Evolutionary conservation across 2,113 vertebrate genomes (phyloP), one percentile per base, ranked within the genome.

Genomic region (Bungarus multicinctus): DNA sequence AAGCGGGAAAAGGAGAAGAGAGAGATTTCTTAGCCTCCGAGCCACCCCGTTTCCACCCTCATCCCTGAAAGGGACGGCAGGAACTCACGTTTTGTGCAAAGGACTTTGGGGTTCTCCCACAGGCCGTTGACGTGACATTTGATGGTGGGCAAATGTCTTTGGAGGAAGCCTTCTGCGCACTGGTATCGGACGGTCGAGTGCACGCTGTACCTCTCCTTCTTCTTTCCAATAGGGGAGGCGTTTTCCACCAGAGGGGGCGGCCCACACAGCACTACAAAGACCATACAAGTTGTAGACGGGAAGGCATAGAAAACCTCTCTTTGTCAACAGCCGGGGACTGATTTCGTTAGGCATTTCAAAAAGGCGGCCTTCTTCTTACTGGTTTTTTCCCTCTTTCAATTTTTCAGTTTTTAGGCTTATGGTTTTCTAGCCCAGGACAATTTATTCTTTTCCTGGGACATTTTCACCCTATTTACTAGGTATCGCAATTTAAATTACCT

Each of bases 11-110:
- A 43, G 34, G n/a, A 7, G 34, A 43, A 43, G 74, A 22, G 20
- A 43, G 69, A 34, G 74, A 22, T 43, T 43, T 22, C 69, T 3
- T 1, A 20, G 16, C 69, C 6, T 3, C 34, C 18, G 1, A 39
- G 34, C 34, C 69, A 9, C 7, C 69, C 47, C 47, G 47, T 22
- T 39, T 39, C 69, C 69, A 81, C 18, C 69, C 34, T 39, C 16
- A 14, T 22, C 34, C 18, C 2, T 52, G 2, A 86, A 87, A 39
- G 45, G 2, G 27, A 8, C 1, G 4, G 45, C 47, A 16, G 47
- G 53, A 3, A 98, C 99, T 98, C 94, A 99, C 99, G 98, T 97
- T 98, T 99, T 96, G 98, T 98, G 97, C 99, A 99, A 97, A 99
- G 97, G 94, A 99, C 98, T 95, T 98, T 98, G 91, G 99, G 99